Conservation (phyloP, 1,140 invertebrate genomes). For the Gryon sp. region DNA sequence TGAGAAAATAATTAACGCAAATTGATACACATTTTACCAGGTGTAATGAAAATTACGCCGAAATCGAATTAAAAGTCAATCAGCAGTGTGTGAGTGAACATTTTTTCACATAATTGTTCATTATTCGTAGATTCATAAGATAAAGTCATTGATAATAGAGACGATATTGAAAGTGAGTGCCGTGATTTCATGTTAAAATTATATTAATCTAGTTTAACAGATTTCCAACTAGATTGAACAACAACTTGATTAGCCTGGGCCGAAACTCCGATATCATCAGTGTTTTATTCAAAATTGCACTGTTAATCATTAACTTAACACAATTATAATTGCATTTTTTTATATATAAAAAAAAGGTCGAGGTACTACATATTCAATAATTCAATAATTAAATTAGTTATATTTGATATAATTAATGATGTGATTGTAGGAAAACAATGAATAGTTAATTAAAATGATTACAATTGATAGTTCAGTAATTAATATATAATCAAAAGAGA, state of each 20-base stretch:
- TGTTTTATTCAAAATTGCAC: constrained; percentile 24
- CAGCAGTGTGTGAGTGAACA: constrained; percentile 13
- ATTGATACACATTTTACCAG: no score
- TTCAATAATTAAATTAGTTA: no score
- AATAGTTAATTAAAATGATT: no score
- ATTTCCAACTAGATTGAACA: constrained; percentile 55
- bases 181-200: constrained; percentile 38
- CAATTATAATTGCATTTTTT: no score
- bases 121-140: constrained; percentile 9
- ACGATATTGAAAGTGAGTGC: constrained; percentile 21
- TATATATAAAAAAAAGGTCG: no score
- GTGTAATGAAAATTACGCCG: no score
- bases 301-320: constrained; percentile 23
- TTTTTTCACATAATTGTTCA: constrained; percentile 22
- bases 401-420: no score
- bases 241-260: constrained; percentile 48
- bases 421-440: no score
- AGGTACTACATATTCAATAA: no score
- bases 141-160: constrained; percentile 14
- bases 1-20: no score
- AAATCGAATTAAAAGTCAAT: constrained; percentile 24
- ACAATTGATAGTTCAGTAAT: no score
- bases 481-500: no score
- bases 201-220: constrained; percentile 45
- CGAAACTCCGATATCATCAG: constrained; percentile 12